phyloP scores from a whole-genome alignment of 2,113 vertebrate species.

The Lipophrys pholis region DNA sequence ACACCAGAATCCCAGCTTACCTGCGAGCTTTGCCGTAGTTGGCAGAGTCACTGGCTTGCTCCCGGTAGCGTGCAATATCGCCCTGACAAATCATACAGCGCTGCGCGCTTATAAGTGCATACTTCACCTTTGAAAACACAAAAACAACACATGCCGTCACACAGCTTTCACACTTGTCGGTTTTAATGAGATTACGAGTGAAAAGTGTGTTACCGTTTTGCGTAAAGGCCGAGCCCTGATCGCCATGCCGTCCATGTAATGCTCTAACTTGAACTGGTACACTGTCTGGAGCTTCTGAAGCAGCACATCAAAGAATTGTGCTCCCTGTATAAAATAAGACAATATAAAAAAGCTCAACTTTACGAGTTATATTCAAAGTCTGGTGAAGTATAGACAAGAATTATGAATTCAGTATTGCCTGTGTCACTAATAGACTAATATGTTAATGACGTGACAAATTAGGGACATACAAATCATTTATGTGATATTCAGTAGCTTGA shows the following conservation, averaged over 20 bases:
- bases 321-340: slow-evolving; percentile 85
- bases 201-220: slow-evolving; percentile 85
- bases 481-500: no score
- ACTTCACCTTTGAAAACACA: slow-evolving; percentile 90
- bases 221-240: slow-evolving; percentile 93
- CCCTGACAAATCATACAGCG: slow-evolving; percentile 98
- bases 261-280: slow-evolving; percentile 95
- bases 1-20: slow-evolving; percentile 71
- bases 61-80: slow-evolving; percentile 95
- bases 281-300: slow-evolving; percentile 95
- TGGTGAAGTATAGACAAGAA: no score
- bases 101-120: slow-evolving; percentile 98
- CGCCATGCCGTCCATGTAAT: slow-evolving; percentile 97
- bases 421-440: no score
- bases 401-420: neutral
- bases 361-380: neutral
- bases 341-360: neutral
- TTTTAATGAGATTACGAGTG: no score
- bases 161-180: neutral
- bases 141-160: neutral
- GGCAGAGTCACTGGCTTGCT: slow-evolving; percentile 94
- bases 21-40: slow-evolving; percentile 99
- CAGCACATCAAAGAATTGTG: slow-evolving; percentile 91
- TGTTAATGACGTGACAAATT: no score
- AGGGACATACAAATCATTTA: no score